phyloP scores from a whole-genome alignment of 2,113 vertebrate genomes.

The Rissa tridactyla region DNA sequence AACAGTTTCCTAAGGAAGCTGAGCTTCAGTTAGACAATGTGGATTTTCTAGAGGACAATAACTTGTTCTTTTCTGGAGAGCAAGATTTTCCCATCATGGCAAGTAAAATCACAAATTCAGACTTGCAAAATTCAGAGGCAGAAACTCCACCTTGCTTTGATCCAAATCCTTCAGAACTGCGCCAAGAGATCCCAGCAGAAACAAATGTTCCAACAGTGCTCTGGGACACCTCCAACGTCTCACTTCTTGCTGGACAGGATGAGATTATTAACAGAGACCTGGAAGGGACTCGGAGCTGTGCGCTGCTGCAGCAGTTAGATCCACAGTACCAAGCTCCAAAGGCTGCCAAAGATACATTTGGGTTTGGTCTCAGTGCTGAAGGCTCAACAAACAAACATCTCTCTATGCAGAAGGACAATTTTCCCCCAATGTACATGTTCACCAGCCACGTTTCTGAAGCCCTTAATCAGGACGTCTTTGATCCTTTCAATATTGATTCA shows the following conservation, averaged over 20 bases:
- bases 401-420: background rate
- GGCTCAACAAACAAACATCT: background rate
- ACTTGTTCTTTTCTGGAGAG: background rate
- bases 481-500: background rate
- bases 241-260: background rate
- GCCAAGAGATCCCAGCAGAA: background rate
- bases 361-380: background rate
- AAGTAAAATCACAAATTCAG: background rate
- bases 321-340: background rate
- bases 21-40: background rate
- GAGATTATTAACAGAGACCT: background rate
- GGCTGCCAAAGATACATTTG: background rate
- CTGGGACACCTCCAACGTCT: background rate
- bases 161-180: background rate
- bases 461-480: background rate
- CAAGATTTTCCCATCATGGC: background rate
- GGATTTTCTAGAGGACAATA: background rate
- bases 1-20: background rate
- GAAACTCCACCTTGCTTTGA: background rate
- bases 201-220: background rate
- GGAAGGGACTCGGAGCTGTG: background rate
- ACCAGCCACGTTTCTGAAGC: background rate
- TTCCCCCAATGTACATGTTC: background rate
- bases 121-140: background rate
- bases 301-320: background rate